Base-by-base conservation (phyloP, 2,113 vertebrate species). In the Ictidomys tridecemlineatus region DNA sequence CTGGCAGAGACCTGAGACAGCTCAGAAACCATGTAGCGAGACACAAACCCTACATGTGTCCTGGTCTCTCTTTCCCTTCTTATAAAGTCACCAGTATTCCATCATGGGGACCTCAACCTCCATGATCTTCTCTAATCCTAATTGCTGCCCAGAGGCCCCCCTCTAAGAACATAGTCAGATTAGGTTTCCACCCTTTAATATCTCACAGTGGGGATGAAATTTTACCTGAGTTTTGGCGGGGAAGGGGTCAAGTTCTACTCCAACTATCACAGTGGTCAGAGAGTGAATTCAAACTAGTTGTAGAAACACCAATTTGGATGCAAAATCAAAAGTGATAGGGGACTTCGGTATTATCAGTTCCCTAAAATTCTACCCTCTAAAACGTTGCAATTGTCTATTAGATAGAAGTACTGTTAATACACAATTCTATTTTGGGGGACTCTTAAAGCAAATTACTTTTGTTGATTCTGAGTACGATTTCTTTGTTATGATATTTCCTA, bases 401-500 rank as follows among this genome's bases (percentile, higher is more conserved):
- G 32, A 16, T 70, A 34, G 51, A 77, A 86, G 7, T 70, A 70
- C 28, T 51, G 48, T 82, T 34, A 80, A 45, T 3, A 14, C 1
- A 58, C 11, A 61, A 8, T 20, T 34, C 11, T 37, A 42, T 30
- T 74, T 91, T 73, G 78, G 12, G 61, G 77, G 77, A 24, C 12
- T 6, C 30, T 34, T 30, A 91, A 86, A 7, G 24, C n/a, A 63
- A 96, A 42, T 16, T 4, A 5, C n/a, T 85, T 61, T 69, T 12
- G 1, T 65, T 80, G 69, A 93, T 94, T 95, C 30, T 80, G 30
- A 87, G 90, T 58, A 61, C 2, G n/a, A 18, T 76, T 83, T 63
- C 32, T 78, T 67, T 83, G n/a, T 51, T 82, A 28, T 42, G 30
- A 28, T 83, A 37, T 42, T 61, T 34, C 34, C 11, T 91, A 16